Evolutionary conservation across 2,113 vertebrate species (phyloP).

Genomic region (Cairina moschata): DNA sequence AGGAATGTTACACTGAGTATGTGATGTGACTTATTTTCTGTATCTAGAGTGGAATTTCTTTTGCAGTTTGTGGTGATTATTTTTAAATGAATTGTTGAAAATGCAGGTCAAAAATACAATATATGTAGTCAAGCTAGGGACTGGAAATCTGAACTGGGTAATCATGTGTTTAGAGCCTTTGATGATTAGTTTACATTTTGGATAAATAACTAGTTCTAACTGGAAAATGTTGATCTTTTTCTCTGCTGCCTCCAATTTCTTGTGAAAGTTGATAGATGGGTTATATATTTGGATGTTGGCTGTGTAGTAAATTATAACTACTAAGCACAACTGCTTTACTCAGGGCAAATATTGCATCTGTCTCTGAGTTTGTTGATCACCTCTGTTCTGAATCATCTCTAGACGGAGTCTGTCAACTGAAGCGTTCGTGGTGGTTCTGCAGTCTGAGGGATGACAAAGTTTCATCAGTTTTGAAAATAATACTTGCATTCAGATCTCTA

Average conservation of each 20-base stretch:
- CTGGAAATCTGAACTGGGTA: neutral
- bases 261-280: neutral
- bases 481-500: neutral
- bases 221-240: neutral
- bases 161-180: neutral
- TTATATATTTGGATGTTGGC: neutral
- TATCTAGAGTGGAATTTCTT: neutral
- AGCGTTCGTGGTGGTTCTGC: neutral
- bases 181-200: neutral
- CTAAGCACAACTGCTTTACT: neutral
- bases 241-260: neutral
- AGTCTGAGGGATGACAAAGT: neutral
- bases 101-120: neutral
- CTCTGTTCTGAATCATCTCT: neutral
- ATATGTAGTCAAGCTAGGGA: neutral
- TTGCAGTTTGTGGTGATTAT: neutral
- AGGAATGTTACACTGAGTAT: neutral
- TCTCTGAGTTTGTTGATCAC: neutral
- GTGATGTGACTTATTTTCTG: neutral
- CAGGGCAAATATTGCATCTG: neutral
- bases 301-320: neutral
- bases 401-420: neutral
- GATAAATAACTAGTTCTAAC: neutral
- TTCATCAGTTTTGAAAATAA: neutral
- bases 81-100: neutral